phyloP scores from a whole-genome alignment of 2,797 vertebrate species.

The Gambusia yucatana region DNA sequence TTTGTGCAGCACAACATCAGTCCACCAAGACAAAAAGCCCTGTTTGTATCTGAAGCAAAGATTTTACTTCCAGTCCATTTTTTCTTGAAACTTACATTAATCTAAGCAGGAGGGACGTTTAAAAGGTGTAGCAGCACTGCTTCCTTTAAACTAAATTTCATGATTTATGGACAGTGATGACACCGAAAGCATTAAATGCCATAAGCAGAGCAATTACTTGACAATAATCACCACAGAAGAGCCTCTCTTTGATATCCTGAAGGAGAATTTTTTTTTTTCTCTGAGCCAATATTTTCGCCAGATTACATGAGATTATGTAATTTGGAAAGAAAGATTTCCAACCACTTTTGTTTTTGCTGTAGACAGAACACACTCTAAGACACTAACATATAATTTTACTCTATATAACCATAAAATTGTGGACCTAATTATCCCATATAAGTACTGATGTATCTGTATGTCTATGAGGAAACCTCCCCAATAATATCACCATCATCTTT shows the following conservation, averaged over 20 bases:
- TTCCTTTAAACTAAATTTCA: background rate
- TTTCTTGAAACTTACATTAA: background rate
- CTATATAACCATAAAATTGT: constrained; percentile 40
- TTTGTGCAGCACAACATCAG: background rate
- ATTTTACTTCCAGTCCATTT: background rate
- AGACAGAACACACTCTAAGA: constrained; percentile 1
- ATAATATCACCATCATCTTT: background rate
- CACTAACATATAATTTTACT: constrained; percentile 20
- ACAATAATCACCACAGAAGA: background rate
- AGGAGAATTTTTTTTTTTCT: background rate
- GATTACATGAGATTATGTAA: background rate
- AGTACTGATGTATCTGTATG: constrained; percentile 4
- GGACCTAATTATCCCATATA: background rate
- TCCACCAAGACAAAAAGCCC: background rate
- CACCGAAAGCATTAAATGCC: background rate
- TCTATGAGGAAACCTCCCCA: background rate
- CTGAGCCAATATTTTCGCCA: background rate
- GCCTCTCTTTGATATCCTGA: background rate
- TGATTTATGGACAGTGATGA: background rate
- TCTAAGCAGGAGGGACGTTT: background rate
- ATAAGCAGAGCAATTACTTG: background rate
- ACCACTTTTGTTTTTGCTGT: background rate
- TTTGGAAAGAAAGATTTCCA: constrained; percentile 13
- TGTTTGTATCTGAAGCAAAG: background rate
- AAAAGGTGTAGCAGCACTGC: background rate